Conservation (phyloP, 2,797 vertebrate species). For the Brachymystax lenok region DNA sequence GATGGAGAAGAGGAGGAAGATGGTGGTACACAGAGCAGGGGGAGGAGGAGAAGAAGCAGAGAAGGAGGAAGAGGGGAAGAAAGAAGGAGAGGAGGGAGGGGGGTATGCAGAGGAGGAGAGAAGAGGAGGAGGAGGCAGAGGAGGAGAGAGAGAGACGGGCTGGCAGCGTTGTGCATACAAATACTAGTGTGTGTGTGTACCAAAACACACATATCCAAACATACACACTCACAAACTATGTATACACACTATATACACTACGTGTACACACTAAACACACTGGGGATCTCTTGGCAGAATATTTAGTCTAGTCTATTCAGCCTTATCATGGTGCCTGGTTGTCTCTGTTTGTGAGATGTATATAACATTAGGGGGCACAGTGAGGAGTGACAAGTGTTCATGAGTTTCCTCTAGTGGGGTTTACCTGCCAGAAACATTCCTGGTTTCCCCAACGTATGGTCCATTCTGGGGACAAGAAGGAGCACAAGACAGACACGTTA, state of each 20-base stretch:
- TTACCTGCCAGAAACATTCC: conserved; percentile 90
- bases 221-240: not conserved
- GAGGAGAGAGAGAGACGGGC: not conserved
- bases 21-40: not conserved
- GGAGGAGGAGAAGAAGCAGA: no score
- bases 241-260: not conserved
- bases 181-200: not conserved
- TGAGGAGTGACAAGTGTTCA: conserved; percentile 44
- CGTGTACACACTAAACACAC: conserved; percentile 10
- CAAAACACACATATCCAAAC: not conserved
- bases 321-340: not conserved
- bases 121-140: not conserved
- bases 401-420: conserved; percentile 19
- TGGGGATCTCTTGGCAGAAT: conserved; percentile 17
- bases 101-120: not conserved
- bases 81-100: no score
- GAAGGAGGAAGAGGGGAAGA: not conserved
- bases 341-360: conserved; percentile 29
- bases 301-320: conserved; percentile 44
- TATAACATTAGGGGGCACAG: conserved; percentile 35
- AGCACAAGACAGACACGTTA: conserved; percentile 23
- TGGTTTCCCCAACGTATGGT: conserved; percentile 87
- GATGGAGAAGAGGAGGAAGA: not conserved
- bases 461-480: conserved; percentile 72
- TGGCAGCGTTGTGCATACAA: not conserved